Base-by-base conservation (phyloP, 30 jellyfish, hydroid and myxozoan species). In the Clytia hemisphaerica region DNA sequence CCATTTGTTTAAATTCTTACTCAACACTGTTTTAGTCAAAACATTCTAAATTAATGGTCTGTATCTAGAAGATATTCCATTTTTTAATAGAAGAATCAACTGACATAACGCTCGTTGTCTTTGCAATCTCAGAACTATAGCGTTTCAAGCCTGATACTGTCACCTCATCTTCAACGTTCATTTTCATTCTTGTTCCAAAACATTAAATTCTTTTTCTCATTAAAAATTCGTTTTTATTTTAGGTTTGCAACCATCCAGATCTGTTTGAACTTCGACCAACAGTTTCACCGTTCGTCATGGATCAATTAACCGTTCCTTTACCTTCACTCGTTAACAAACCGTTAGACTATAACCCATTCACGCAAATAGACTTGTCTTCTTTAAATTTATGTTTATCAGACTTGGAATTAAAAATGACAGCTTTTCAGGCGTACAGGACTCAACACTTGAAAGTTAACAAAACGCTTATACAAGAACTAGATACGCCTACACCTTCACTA, bases 191-290 rank as follows among this genome's bases (percentile, higher is more conserved):
- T n/a, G n/a, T n/a, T n/a, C n/a, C n/a, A n/a, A n/a, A n/a, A n/a
- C n/a, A n/a, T n/a, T n/a, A n/a, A n/a, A n/a, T n/a, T n/a, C n/a
- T n/a, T n/a, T n/a, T n/a, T n/a, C n/a, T n/a, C n/a, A n/a, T n/a
- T n/a, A n/a, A n/a, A n/a, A n/a, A n/a, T n/a, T n/a, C n/a, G n/a
- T 47, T 37, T 37, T 6, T 58, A 7, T 53, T 65, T 2, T 45
- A 88, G 97, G 97, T 88, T 53, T 88, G 97, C 97, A 88, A 88
- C 58, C 97, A 88, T 62, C 97, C 97, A 2, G 97, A 88, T 53
- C 70, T 88, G 44, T 88, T 88, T 76, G 97, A 88, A 58, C 54
- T 92, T 70, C 79, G 97, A 3, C 94, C 97, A 6, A 80, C 85
- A 1, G 76, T 88, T 6, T 79, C 97, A 25, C 88, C 97, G 6